Base-by-base conservation (phyloP, 2,797 vertebrate species). In the Phoeniculus purpureus region DNA sequence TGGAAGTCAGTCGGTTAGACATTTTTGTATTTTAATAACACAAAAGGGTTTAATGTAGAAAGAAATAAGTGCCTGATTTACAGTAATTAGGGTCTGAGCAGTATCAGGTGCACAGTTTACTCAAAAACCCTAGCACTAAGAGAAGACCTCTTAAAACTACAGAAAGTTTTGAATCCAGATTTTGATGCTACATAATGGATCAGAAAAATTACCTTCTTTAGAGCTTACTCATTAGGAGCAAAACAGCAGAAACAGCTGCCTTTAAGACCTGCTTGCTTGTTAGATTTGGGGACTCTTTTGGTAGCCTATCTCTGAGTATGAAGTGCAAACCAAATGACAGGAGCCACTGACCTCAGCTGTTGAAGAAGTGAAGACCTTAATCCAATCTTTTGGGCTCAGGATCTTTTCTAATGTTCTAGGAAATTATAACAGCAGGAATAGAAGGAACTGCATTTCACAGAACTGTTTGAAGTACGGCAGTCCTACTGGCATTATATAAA, bases 11-110 rank as follows among this genome's bases (percentile, higher is more conserved):
- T 82, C 89, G 89, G 78, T 85, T 54, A 64, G 70, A 81, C 45
- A 71, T 81, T 90, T 95, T 78, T 92, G 58, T 93, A 92, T 83
- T 89, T 92, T 94, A 85, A 83, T 81, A 92, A 59, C 31, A 88
- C 59, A 89, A 94, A 95, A 88, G 50, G 9, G 19, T 81, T 91
- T 91, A 34, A 66, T 3, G 4, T 70, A 58, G 71, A 91, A 89
- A 90, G 51, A 87, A 92, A 25, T 25, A 75, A 90, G 48, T n/a
- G 55, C 45, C 83, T 81, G 76, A 82, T 7, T 77, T 92, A 67
- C 50, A 93, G 86, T 78, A 89, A 85, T 84, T 85, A 56, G 27
- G 9, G 26, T 86, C 62, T 81, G 65, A 89, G 77, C 29, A 67
- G 29, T 58, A 81, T 78, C 67, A 84, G 55, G n/a, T 68, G 37